Evolutionary conservation across 2,113 vertebrate species (phyloP).

Genomic region (Cynopterus brachyotis): DNA sequence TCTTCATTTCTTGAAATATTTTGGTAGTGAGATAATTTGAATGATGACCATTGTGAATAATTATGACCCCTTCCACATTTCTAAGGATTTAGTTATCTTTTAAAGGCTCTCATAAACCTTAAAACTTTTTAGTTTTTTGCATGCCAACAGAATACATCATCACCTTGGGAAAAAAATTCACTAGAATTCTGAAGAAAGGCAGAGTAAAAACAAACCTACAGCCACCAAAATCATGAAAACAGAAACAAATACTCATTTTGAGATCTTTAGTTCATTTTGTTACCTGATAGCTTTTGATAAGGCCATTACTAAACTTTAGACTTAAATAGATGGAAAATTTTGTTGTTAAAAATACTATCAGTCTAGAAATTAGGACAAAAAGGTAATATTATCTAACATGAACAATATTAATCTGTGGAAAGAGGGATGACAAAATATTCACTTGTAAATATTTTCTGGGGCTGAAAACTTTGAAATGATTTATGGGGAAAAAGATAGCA

Average conservation of each 20-base stretch:
- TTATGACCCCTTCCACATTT: background rate
- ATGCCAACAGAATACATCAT: background rate
- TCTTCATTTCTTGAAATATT: conserved; percentile 5
- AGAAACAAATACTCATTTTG: background rate
- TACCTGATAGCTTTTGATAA: background rate
- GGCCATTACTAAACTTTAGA: background rate
- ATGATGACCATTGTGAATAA: background rate
- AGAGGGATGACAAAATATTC: background rate
- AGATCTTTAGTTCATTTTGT: background rate
- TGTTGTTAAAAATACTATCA: background rate
- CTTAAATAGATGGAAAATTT: background rate
- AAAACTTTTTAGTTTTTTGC: background rate
- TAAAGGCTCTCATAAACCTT: background rate
- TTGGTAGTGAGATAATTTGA: background rate
- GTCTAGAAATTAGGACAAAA: background rate
- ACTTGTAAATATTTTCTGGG: background rate
- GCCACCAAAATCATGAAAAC: background rate
- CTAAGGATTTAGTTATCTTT: background rate
- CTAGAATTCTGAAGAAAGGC: background rate
- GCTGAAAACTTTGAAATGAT: background rate
- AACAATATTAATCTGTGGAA: background rate
- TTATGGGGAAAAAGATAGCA: background rate
- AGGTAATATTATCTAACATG: background rate
- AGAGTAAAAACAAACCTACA: conserved; percentile 14
- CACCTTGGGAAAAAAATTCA: background rate